Evolutionary conservation across 1,140 invertebrate genomes (phyloP).

Genomic region (Diabrotica undecimpunctata): DNA sequence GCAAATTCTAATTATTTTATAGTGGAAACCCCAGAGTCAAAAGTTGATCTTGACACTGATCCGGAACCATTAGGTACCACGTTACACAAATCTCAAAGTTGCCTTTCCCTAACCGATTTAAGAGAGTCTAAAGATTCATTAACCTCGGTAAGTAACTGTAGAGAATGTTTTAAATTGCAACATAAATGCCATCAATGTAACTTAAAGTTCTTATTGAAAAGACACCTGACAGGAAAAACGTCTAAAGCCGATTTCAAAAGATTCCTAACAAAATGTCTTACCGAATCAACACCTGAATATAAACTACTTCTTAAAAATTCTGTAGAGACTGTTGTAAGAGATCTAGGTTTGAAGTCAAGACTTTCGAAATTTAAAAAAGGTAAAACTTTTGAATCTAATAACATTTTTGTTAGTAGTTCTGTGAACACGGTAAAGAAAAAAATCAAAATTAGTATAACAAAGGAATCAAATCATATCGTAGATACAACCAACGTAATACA

Average conservation of each 20-base stretch:
- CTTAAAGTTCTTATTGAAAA: slow-evolving; percentile 7
- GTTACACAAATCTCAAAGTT: slow-evolving; percentile 16
- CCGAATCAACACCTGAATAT: slow-evolving; percentile 12
- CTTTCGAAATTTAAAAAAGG: not conserved
- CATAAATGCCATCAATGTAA: slow-evolving; percentile 16
- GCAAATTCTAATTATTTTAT: slow-evolving; percentile 20
- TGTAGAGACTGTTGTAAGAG: slow-evolving; percentile 6
- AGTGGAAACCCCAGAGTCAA: slow-evolving; percentile 8
- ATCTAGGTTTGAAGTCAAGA: not conserved
- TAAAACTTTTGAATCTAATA: not conserved
- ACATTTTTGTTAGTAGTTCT: too few species aligned
- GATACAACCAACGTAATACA: too few species aligned
- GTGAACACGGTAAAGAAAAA: too few species aligned
- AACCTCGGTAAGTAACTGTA: slow-evolving; percentile 1
- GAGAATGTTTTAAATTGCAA: slow-evolving; percentile 11
- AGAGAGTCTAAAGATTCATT: slow-evolving; percentile 3
- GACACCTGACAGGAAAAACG: slow-evolving; percentile 15
- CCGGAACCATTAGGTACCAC: slow-evolving; percentile 8
- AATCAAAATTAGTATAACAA: too few species aligned
- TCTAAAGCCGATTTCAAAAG: slow-evolving; percentile 11
- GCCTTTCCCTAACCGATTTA: slow-evolving; percentile 6
- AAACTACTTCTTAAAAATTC: slow-evolving; percentile 6
- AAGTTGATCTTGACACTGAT: not conserved
- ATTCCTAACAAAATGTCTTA: slow-evolving; percentile 11
- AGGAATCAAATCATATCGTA: too few species aligned